Evolutionary conservation across 2,888 invertebrate genomes (phyloP).

Genomic region (Pristionchus entomophagus): DNA sequence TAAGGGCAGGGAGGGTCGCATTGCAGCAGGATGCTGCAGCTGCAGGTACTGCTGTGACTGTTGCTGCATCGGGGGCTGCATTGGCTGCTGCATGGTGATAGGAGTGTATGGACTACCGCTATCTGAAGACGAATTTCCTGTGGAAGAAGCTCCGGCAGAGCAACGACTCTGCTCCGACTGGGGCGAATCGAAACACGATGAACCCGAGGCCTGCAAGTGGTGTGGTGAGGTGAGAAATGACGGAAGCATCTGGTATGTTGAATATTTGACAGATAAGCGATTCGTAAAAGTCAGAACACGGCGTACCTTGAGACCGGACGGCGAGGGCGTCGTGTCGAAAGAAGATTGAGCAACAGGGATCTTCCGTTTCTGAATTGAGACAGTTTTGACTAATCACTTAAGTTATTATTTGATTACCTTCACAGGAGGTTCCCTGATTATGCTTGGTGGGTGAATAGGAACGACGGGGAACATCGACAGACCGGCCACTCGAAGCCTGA

Average conservation of each 20-base stretch:
- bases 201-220: not conserved
- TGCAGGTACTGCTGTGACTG: not conserved
- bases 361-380: too few relatives aligned
- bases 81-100: too few relatives aligned
- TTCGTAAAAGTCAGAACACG: not conserved
- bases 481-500: not conserved
- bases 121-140: conserved; percentile 12
- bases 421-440: not conserved
- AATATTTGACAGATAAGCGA: not conserved
- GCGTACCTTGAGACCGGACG: conserved; percentile 21
- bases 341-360: too few relatives aligned
- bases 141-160: too few relatives aligned
- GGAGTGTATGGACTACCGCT: conserved; percentile 1
- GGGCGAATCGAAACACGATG: conserved; percentile 37
- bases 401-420: not conserved
- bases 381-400: too few relatives aligned
- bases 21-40: not conserved
- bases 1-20: conserved; percentile 46
- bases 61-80: not conserved
- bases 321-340: too few relatives aligned
- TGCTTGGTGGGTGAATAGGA: not conserved
- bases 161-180: not conserved
- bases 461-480: not conserved
- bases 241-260: not conserved
- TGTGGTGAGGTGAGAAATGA: not conserved